Conservation (phyloP, 2,797 vertebrate species). For the Myripristis jacobus region DNA sequence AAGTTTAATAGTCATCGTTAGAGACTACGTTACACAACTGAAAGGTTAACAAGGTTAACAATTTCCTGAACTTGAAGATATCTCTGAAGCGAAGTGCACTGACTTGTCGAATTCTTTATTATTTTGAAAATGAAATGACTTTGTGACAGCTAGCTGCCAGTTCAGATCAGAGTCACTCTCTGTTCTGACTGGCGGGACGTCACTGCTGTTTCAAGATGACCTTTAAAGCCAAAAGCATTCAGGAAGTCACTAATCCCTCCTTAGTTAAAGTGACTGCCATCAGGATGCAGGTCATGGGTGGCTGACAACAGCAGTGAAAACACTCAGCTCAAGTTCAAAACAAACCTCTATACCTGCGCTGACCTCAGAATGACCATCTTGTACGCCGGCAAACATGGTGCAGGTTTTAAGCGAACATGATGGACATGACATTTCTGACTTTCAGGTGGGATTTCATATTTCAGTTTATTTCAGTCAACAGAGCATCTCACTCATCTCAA, state of each 20-base stretch:
- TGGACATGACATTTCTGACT: too few relatives aligned
- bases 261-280: constrained; percentile 62
- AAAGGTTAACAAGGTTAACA: neutral
- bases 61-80: neutral
- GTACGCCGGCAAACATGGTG: neutral
- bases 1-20: too few relatives aligned
- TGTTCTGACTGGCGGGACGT: constrained; percentile 26
- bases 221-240: constrained; percentile 56
- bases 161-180: neutral
- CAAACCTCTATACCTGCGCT: neutral
- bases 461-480: too few relatives aligned
- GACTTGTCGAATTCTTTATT: neutral
- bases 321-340: constrained; percentile 29
- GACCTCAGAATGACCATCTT: neutral
- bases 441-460: too few relatives aligned
- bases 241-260: constrained; percentile 74
- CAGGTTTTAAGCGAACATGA: too few relatives aligned
- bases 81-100: neutral
- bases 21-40: too few relatives aligned
- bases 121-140: constrained; percentile 10
- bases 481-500: neutral
- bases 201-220: constrained; percentile 34
- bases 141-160: neutral
- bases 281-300: constrained; percentile 59
- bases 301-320: constrained; percentile 52